Conservation (phyloP, 2,888 invertebrate genomes). For the Amblyteles armatorius region DNA sequence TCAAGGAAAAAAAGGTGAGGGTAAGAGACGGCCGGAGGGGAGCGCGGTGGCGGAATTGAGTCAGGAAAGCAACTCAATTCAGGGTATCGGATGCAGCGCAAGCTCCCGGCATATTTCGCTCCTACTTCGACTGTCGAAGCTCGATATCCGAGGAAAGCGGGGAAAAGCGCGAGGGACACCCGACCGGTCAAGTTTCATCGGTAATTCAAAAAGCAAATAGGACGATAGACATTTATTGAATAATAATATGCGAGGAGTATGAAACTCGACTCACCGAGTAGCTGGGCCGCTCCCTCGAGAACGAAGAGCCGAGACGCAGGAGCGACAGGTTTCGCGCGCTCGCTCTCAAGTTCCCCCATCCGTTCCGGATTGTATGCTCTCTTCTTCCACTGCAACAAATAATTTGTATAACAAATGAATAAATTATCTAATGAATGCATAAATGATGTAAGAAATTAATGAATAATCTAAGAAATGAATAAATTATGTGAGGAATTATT, state of each 20-base stretch:
- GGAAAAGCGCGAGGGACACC: not conserved
- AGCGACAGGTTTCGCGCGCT: slow-evolving; percentile 78
- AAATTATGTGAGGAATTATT: no score
- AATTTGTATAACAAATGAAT: not conserved
- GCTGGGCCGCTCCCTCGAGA: slow-evolving; percentile 70
- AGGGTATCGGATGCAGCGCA: not conserved
- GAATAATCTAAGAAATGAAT: no score
- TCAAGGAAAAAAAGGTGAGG: not conserved
- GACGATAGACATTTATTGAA: slow-evolving; percentile 12
- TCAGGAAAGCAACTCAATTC: not conserved
- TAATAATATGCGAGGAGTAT: slow-evolving; percentile 36
- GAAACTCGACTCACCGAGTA: slow-evolving; percentile 77
- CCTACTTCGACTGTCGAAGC: not conserved
- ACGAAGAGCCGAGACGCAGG: slow-evolving; percentile 73
- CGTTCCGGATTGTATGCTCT: slow-evolving; percentile 80
- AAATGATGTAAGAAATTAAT: no score
- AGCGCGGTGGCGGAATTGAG: not conserved
- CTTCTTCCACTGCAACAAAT: slow-evolving; percentile 70
- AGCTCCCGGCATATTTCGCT: not conserved
- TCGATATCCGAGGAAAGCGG: not conserved
- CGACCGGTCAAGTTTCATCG: not conserved
- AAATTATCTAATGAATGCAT: no score
- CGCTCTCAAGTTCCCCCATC: slow-evolving; percentile 79
- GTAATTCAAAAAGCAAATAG: not conserved
- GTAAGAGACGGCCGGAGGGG: not conserved